Evolutionary conservation across 2,113 vertebrate species (phyloP), one percentile per base, ranked within the genome.

Genomic region (Ptilonorhynchus violaceus): DNA sequence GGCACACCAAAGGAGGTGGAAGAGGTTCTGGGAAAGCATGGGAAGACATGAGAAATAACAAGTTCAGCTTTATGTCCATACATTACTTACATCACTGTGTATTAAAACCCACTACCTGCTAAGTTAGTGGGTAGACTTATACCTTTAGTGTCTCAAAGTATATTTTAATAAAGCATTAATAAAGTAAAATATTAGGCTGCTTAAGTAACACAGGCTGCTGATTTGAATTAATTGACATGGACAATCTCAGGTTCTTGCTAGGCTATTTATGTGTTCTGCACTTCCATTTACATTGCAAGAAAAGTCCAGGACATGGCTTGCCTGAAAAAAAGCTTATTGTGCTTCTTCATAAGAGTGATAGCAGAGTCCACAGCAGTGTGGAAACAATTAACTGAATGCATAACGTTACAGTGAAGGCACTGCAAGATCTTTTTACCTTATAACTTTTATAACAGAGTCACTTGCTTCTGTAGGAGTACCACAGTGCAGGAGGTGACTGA

Each of bases 261-360:
- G 66, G 25, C 25, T 95, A 52, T 47, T 55, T 63, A 31, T 2
- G 3, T 58, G 31, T 78, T 74, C 53, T 95, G 35, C 39, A 70
- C 25, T 78, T 75, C 14, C 8, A 49, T 91, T 96, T 79, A 46
- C 68, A 20, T 79, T 80, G 74, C 30, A 63, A 56, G 33, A 84
- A 44, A 88, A 79, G n/a, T 41, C 69, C 15, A 18, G 72, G n/a
- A 77, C 53, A 68, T 20, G 62, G 39, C 35, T 67, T 95, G 69
- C 59, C 88, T 87, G 79, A 73, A 93, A 93, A 86, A 87, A 77
- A 81, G 24, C 64, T 82, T 39, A 42, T 58, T 89, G 74, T 89
- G 18, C 41, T 86, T 87, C 78, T 88, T 67, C 35, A 42, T 88
- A 85, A 97, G 88, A 93, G 66, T 89, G 37, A 85, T 89, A 93